Base-by-base conservation (phyloP, 2,797 vertebrate species). In the Selene dorsalis region DNA sequence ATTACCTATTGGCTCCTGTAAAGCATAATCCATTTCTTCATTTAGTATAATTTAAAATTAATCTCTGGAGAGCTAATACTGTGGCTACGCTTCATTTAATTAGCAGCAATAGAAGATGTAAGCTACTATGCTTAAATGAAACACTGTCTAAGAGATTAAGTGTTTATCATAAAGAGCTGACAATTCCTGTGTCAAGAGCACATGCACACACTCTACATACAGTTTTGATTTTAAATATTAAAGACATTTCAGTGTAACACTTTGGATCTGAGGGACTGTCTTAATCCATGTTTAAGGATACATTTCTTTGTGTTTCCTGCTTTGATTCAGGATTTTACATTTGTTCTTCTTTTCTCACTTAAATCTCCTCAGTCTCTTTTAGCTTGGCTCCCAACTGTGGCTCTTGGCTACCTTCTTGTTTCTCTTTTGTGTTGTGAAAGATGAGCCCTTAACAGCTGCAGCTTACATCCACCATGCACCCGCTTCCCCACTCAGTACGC, bases 401-500 rank as follows among this genome's bases (percentile, higher is more conserved):
- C 80, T 82, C 89, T 83, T 69, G 77, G 85, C 78, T 80, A 82
- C 82, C 84, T 77, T 77, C 80, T 79, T 69, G 73, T 82, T 66
- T 86, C 50, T 82, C 65, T 85, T 90, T 90, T 90, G 83, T 85
- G 86, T 74, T 70, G 65, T 13, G 56, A 87, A 87, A 91, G 86
- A 87, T 85, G 82, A 92, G 88, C 75, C 45, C 77, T 81, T 76
- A 89, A 87, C 84, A 86, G 88, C 80, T 85, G 89, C 88, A 90
- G 90, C 90, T 88, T 80, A 86, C 88, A 90, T 88, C 73, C 78
- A 69, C 82, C 47, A 66, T 59, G 82, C 80, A 77, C 72, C 66
- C 81, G 67, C 79, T 30, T 30, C 82, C 59, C 81, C 65, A 77
- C 72, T 77, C 67, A 73, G 69, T 75, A 35, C 32, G 7, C 62